phyloP scores from a whole-genome alignment of 2,113 vertebrate species.

The Pantherophis guttatus region DNA sequence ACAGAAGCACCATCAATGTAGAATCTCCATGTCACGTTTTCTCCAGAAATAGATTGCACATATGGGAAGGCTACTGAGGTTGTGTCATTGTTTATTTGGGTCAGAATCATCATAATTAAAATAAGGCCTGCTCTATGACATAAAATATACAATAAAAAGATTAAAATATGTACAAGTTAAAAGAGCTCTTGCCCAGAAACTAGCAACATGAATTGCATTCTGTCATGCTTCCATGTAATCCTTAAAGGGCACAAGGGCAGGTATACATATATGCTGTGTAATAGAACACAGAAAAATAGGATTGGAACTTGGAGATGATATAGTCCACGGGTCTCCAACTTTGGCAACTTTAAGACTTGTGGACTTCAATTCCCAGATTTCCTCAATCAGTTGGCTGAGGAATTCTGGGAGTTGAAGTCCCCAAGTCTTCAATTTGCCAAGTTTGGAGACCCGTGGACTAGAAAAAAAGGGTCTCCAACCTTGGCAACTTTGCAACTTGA shows the following conservation, averaged over 20 bases:
- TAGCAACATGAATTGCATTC: background rate
- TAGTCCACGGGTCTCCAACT: too few relatives aligned
- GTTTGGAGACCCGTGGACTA: too few relatives aligned
- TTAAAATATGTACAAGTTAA: background rate
- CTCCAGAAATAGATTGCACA: background rate
- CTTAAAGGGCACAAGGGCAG: background rate
- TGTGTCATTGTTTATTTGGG: background rate
- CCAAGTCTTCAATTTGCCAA: too few relatives aligned
- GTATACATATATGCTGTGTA: background rate
- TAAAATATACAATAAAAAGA: background rate
- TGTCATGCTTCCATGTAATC: background rate
- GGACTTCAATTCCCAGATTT: too few relatives aligned
- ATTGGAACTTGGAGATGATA: too few relatives aligned
- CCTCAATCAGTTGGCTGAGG: too few relatives aligned
- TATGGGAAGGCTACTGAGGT: background rate
- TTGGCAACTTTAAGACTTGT: too few relatives aligned
- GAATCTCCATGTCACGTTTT: background rate
- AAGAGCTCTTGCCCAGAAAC: background rate
- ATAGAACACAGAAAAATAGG: background rate
- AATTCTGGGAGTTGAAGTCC: too few relatives aligned
- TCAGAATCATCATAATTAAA: background rate
- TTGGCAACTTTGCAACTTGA: too few relatives aligned
- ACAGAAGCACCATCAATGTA: background rate
- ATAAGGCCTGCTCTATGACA: background rate
- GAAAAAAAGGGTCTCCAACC: too few relatives aligned